Evolutionary conservation across 2,113 vertebrate genomes (phyloP).

Genomic region (Anoura caudifer): DNA sequence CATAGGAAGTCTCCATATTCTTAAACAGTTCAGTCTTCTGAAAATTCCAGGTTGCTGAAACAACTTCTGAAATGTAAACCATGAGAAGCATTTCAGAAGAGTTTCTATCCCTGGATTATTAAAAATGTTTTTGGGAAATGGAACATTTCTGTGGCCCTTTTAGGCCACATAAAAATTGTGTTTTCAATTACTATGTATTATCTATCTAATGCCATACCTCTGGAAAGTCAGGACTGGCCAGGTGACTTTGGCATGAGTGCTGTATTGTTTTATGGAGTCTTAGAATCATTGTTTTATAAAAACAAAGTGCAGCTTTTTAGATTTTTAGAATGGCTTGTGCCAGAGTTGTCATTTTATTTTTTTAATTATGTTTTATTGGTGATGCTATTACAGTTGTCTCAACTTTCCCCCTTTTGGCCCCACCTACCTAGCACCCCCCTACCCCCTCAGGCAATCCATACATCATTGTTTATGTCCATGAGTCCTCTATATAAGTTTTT

Average conservation of each 20-base stretch:
- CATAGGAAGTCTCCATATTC: neutral
- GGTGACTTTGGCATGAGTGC: neutral
- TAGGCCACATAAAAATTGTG: neutral
- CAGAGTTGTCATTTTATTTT: neutral
- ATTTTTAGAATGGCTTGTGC: neutral
- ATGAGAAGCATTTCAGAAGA: neutral
- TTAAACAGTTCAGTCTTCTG: neutral
- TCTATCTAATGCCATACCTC: neutral
- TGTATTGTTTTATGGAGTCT: neutral
- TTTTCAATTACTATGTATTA: neutral
- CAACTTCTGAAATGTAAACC: constrained; percentile 16
- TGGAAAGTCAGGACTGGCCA: neutral
- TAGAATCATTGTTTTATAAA: neutral
- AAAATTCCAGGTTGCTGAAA: constrained; percentile 10
- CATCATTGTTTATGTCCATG: too few relatives aligned
- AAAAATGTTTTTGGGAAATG: constrained; percentile 17
- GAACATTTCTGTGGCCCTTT: constrained; percentile 6
- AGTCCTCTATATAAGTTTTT: too few relatives aligned
- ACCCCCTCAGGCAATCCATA: too few relatives aligned
- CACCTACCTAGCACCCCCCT: too few relatives aligned
- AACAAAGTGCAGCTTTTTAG: neutral
- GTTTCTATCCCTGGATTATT: neutral
- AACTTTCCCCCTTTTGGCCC: too few relatives aligned
- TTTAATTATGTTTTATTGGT: too few relatives aligned
- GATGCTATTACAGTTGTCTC: too few relatives aligned